Conservation (phyloP, 2,797 vertebrate genomes). For the Pogoniulus pusillus region DNA sequence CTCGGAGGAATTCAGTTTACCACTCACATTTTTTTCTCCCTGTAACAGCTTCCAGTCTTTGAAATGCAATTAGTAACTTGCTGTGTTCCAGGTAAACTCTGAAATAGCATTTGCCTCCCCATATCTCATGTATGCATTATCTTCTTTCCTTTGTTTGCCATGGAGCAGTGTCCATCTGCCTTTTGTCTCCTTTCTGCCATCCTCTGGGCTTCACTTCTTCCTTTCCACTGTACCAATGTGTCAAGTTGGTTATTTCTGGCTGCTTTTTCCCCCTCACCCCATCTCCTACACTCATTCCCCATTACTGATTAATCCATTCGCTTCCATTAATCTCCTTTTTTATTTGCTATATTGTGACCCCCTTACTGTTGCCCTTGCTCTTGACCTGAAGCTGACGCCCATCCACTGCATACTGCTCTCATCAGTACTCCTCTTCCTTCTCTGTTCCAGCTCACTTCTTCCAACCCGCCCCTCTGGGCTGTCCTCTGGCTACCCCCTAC, state of each 20-base stretch:
- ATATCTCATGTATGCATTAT: not conserved
- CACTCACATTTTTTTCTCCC: too few species aligned
- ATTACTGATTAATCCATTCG: not conserved
- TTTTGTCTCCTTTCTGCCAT: not conserved
- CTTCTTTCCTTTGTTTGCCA: not conserved
- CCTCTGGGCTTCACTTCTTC: not conserved
- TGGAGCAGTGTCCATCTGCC: not conserved
- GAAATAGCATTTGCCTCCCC: not conserved
- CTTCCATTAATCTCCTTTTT: not conserved
- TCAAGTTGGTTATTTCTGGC: not conserved
- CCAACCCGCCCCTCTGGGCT: not conserved
- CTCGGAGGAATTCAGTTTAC: not conserved
- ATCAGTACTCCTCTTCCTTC: not conserved
- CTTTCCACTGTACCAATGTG: not conserved
- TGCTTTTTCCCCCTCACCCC: not conserved
- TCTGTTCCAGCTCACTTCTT: not conserved
- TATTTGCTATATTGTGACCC: not conserved
- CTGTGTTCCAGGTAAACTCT: not conserved
- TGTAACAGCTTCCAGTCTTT: not conserved
- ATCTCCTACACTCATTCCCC: not conserved
- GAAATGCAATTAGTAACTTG: not conserved
- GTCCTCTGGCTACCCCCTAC: not conserved
- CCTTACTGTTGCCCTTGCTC: not conserved
- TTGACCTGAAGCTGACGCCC: not conserved
- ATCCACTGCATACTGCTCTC: not conserved